These are phyloP conservation scores for Acromyrmex echinatior DNA, from an alignment of 1,140 invertebrate genomes.

Conservation along the genomic window DNA sequence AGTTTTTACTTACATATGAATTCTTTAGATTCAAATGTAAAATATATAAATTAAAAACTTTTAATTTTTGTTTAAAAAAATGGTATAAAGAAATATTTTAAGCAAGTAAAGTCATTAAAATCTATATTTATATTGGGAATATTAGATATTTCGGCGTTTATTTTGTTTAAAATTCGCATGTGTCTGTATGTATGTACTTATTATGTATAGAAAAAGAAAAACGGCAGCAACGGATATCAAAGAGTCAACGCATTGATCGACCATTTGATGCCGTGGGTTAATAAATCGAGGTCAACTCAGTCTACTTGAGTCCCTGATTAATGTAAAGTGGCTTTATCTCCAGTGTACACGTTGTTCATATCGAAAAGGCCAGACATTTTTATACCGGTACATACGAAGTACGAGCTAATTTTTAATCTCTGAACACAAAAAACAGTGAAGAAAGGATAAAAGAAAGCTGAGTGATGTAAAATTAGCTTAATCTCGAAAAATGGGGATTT, in stretches of 20 bases:
- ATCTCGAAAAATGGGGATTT: slow-evolving; percentile 3
- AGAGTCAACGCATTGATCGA: slow-evolving; percentile 40
- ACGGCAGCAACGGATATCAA: background rate
- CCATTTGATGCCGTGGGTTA: slow-evolving; percentile 76
- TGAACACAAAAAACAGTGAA: background rate
- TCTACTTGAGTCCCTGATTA: slow-evolving; percentile 80
- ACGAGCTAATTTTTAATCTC: slow-evolving; percentile 6
- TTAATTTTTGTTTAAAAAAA: background rate
- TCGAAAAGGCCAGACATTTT: slow-evolving; percentile 18
- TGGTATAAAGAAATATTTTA: background rate
- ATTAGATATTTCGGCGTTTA: background rate
- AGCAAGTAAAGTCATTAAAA: background rate
- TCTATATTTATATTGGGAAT: background rate
- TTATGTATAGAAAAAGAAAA: background rate
- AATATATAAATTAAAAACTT: background rate
- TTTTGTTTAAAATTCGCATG: background rate
- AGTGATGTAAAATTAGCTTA: background rate
- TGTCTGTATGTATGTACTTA: too few species aligned
- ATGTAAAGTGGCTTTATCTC: slow-evolving; percentile 72
- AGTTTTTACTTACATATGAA: background rate
- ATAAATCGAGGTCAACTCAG: slow-evolving; percentile 82
- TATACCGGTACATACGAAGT: background rate
- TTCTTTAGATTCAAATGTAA: background rate
- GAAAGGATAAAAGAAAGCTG: background rate
- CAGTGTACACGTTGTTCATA: slow-evolving; percentile 28